Percentiles rank a stretch among this genome's conserved stretches.
Evolutionary conservation across 2,888 invertebrate genomes (phyloP).

Genomic region (Cloeon dipterum): DNA sequence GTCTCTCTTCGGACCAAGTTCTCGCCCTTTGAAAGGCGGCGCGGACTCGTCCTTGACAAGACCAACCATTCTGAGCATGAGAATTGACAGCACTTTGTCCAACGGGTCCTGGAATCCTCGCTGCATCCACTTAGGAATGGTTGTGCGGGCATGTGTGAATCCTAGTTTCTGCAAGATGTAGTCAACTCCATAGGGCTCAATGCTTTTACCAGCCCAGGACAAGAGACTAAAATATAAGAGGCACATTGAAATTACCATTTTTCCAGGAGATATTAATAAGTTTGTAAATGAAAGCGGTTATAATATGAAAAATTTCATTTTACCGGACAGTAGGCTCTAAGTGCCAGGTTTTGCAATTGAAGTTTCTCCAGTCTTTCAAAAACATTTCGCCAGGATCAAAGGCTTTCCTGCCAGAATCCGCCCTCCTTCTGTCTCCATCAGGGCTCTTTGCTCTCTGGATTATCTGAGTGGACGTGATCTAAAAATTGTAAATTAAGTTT

Average conservation of each 20-base stretch:
- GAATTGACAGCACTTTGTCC: conserved; percentile 69
- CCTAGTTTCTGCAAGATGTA: conserved; percentile 94
- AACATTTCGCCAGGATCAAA: conserved; percentile 33
- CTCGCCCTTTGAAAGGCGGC: conserved; percentile 1
- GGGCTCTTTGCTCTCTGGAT: conserved; percentile 20
- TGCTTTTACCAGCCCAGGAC: conserved; percentile 86
- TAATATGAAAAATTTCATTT: too few species aligned
- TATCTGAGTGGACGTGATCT: not conserved
- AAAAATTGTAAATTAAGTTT: not conserved
- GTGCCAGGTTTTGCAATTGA: conserved; percentile 88
- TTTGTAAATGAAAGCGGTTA: too few species aligned
- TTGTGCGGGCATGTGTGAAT: conserved; percentile 90
- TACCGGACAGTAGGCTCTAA: conserved; percentile 78
- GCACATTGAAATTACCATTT: too few species aligned
- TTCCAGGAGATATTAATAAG: too few species aligned
- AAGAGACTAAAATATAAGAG: conserved; percentile 35
- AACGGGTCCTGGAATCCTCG: conserved; percentile 94
- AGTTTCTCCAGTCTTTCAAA: conserved; percentile 71
- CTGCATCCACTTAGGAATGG: conserved; percentile 99
- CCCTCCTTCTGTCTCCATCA: conserved; percentile 15
- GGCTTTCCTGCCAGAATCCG: conserved; percentile 18
- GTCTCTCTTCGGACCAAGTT: not conserved
- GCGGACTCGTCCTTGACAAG: conserved; percentile 18
- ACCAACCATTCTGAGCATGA: conserved; percentile 44
- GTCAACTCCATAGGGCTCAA: conserved; percentile 96